Conservation (phyloP, 2,888 invertebrate genomes). For the Heterodera filipjevi region DNA sequence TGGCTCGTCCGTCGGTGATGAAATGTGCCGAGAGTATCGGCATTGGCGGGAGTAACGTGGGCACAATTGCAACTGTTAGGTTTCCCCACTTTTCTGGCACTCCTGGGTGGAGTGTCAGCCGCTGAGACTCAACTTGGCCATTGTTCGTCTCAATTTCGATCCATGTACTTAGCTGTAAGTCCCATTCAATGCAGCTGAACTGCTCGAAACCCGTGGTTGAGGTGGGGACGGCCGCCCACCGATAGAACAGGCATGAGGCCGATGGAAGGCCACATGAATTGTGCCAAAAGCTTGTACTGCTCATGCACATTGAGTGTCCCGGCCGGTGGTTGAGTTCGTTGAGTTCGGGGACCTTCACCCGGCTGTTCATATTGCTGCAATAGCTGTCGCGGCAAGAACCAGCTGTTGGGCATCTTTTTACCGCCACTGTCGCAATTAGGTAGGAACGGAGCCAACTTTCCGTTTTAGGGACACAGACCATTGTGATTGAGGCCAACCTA, state of each 20-base stretch:
- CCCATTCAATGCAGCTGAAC: background rate
- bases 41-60: background rate
- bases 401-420: background rate
- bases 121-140: background rate
- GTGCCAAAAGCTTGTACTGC: background rate
- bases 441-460: slow-evolving; percentile 11
- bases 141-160: background rate
- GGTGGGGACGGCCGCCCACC: background rate
- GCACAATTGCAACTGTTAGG: background rate
- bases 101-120: slow-evolving; percentile 1
- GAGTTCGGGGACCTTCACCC: background rate
- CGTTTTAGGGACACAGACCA: background rate
- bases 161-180: background rate
- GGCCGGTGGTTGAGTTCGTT: background rate
- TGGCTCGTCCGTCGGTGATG: background rate
- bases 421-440: background rate
- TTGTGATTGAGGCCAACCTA: background rate
- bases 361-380: background rate
- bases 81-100: slow-evolving; percentile 7
- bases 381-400: background rate
- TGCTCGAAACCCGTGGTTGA: background rate
- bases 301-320: background rate
- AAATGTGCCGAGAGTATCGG: background rate
- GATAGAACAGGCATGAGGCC: background rate
- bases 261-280: background rate